Evolutionary conservation across 2,888 invertebrate species (phyloP).

Genomic region (Acanthacorydalis orientalis): DNA sequence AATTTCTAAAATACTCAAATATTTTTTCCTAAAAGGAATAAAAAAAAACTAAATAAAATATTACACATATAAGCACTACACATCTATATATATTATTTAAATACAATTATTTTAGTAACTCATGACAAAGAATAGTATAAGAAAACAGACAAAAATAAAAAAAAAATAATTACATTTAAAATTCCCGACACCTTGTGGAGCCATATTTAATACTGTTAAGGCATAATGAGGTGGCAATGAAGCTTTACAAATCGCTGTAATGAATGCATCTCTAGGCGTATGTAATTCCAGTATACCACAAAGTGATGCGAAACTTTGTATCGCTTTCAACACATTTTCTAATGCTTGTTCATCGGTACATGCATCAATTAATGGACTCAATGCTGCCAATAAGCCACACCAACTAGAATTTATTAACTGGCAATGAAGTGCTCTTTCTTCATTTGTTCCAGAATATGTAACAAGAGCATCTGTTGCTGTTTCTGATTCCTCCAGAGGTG

Average conservation of each 20-base stretch:
- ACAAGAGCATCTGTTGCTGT: slow-evolving; percentile 13
- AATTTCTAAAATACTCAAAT: too few species aligned
- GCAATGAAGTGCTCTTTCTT: slow-evolving; percentile 34
- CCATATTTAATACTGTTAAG: slow-evolving; percentile 62
- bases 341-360: slow-evolving; percentile 87
- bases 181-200: slow-evolving; percentile 34
- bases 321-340: slow-evolving; percentile 80
- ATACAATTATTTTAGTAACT: too few species aligned
- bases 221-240: slow-evolving; percentile 92
- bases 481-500: slow-evolving; percentile 8
- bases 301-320: slow-evolving; percentile 78
- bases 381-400: slow-evolving; percentile 83
- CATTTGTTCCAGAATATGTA: slow-evolving; percentile 26
- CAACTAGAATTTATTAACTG: slow-evolving; percentile 87
- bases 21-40: too few species aligned
- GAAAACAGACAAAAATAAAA: slow-evolving; percentile 6
- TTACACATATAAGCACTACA: too few species aligned
- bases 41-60: too few species aligned
- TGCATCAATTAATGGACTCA: slow-evolving; percentile 84
- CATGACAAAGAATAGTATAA: not conserved
- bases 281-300: slow-evolving; percentile 69
- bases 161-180: slow-evolving; percentile 1
- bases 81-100: too few species aligned
- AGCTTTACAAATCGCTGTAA: slow-evolving; percentile 89
- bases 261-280: slow-evolving; percentile 81